phyloP scores from a whole-genome alignment of 2,888 invertebrate genomes.

The Hymenopus coronatus region DNA sequence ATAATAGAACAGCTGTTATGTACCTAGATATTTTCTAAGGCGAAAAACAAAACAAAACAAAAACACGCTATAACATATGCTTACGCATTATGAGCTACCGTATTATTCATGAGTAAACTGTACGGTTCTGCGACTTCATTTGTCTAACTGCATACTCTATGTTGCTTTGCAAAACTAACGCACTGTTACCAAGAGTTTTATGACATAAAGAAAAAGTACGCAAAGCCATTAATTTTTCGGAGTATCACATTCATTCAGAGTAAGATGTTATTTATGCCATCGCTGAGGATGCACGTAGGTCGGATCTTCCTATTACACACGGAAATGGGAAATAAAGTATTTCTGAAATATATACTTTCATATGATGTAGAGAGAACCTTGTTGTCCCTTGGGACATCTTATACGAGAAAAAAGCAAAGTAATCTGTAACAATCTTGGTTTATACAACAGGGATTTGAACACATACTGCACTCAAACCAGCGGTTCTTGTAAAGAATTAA shows the following conservation, averaged over 20 bases:
- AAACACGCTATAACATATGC: too few species aligned
- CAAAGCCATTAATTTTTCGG: neutral
- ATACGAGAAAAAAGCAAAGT: neutral
- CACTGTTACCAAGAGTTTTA: neutral
- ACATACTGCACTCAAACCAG: neutral
- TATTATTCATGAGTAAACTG: neutral
- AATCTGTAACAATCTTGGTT: neutral
- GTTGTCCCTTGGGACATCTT: neutral
- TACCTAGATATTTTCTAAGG: too few species aligned
- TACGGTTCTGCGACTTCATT: neutral
- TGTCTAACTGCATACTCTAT: neutral
- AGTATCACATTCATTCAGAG: neutral
- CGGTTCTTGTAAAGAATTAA: neutral
- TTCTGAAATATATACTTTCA: neutral
- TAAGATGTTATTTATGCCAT: neutral
- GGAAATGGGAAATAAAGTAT: neutral
- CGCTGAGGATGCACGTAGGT: neutral
- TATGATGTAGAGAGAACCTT: neutral
- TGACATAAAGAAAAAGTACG: neutral
- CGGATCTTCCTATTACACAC: neutral
- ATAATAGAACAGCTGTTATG: too few species aligned
- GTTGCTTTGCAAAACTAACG: neutral
- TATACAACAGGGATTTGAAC: neutral
- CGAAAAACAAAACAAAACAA: too few species aligned
- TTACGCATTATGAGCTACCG: neutral